These are phyloP conservation scores for Cichladusa arquata DNA, from an alignment of 2,113 vertebrate genomes.

Conservation along the genomic window DNA sequence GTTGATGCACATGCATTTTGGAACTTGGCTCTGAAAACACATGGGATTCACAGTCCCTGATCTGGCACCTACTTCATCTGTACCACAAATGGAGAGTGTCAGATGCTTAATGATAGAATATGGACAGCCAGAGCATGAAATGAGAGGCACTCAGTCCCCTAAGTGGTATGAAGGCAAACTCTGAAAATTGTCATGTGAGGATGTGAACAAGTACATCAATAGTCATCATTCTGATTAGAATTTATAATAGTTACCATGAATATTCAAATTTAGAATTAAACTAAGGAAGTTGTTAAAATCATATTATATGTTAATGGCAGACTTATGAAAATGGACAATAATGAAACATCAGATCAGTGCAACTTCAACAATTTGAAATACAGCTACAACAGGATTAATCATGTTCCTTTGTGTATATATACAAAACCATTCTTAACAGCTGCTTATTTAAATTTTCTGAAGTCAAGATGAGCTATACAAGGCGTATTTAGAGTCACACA, in stretches of 20 bases:
- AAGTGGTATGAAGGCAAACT: background rate
- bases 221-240: background rate
- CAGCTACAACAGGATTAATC: slow-evolving; percentile 11
- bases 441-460: slow-evolving; percentile 29
- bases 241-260: background rate
- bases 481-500: background rate
- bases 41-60: background rate
- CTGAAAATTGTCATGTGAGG: background rate
- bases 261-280: slow-evolving; percentile 12
- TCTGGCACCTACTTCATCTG: background rate
- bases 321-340: slow-evolving; percentile 9
- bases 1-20: background rate
- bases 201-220: background rate
- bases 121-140: background rate
- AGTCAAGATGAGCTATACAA: background rate
- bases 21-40: background rate
- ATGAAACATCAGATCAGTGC: background rate
- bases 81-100: background rate
- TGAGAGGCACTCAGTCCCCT: background rate
- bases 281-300: slow-evolving; percentile 4
- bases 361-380: slow-evolving; percentile 26
- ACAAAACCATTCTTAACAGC: slow-evolving; percentile 17
- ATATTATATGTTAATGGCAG: background rate
- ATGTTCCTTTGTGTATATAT: slow-evolving; percentile 18
- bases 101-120: background rate